phyloP scores from a whole-genome alignment of 2,888 invertebrate species.

The Ferrisia virgata region DNA sequence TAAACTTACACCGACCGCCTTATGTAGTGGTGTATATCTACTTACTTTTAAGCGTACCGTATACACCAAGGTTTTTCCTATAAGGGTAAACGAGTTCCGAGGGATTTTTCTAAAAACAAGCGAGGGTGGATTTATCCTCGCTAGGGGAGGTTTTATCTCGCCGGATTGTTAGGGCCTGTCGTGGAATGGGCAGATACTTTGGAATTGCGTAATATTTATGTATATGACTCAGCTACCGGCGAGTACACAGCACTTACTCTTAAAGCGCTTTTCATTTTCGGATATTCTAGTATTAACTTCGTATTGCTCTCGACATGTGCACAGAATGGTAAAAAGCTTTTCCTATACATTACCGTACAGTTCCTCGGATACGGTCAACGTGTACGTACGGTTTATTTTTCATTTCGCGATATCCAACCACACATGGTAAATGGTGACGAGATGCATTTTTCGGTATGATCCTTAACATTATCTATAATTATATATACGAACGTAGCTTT shows the following conservation, averaged over 20 bases:
- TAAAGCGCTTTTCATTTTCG: conserved; percentile 31
- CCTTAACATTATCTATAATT: too few species aligned
- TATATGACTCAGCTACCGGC: conserved; percentile 40
- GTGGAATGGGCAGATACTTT: conserved; percentile 41
- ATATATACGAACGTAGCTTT: too few species aligned
- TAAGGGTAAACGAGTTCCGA: conserved; percentile 36
- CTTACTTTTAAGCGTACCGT: neutral
- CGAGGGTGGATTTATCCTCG: conserved; percentile 39
- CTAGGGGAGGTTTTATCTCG: conserved; percentile 42
- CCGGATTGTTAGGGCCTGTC: conserved; percentile 32
- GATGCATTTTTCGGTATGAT: too few species aligned
- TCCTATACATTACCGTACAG: neutral
- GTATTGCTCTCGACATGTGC: neutral
- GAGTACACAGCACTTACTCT: conserved; percentile 17
- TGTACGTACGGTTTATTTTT: neutral
- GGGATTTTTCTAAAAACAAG: conserved; percentile 22
- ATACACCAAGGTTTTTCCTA: neutral
- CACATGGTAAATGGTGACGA: too few species aligned
- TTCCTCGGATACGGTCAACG: neutral
- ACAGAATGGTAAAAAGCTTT: neutral
- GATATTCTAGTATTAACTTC: neutral
- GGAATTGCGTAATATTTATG: conserved; percentile 38
- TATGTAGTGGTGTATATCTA: too few species aligned
- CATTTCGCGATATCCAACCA: too few species aligned
- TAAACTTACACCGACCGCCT: neutral